Evolutionary conservation across 1,140 invertebrate species (phyloP).

Genomic region (Dinothrombium tinctorium): DNA sequence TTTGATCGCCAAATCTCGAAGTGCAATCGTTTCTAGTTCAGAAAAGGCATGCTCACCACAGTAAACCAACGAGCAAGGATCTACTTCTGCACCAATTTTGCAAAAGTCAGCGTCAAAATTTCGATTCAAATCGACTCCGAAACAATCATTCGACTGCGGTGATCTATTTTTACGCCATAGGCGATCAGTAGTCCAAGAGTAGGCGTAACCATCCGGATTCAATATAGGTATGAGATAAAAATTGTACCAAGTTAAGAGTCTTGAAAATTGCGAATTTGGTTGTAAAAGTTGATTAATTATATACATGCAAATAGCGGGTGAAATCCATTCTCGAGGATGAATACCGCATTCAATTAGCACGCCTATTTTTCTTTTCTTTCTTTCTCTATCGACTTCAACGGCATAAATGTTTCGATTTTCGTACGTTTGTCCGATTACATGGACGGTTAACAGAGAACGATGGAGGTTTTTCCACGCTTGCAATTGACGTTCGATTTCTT

Average conservation of each 20-base stretch:
- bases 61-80: constrained; percentile 71
- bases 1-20: constrained; percentile 19
- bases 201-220: constrained; percentile 46
- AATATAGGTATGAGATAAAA: constrained; percentile 37
- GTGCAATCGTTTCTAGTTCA: constrained; percentile 26
- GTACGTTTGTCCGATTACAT: too few relatives aligned
- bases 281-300: not conserved
- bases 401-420: too few relatives aligned
- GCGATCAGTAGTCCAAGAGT: constrained; percentile 22
- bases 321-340: constrained; percentile 8
- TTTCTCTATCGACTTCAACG: too few relatives aligned
- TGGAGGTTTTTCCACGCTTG: too few relatives aligned
- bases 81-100: constrained; percentile 32
- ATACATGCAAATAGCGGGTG: constrained; percentile 2
- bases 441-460: too few relatives aligned
- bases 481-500: too few relatives aligned
- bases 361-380: too few relatives aligned
- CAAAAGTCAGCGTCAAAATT: constrained; percentile 1
- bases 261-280: too few relatives aligned
- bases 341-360: constrained; percentile 7
- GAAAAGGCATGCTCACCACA: constrained; percentile 20
- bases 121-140: constrained; percentile 4
- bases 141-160: not conserved
- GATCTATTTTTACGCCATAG: constrained; percentile 16
- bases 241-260: constrained; percentile 21